phyloP scores from a whole-genome alignment of 1,140 invertebrate species.

The Sarcophaga bullata region DNA sequence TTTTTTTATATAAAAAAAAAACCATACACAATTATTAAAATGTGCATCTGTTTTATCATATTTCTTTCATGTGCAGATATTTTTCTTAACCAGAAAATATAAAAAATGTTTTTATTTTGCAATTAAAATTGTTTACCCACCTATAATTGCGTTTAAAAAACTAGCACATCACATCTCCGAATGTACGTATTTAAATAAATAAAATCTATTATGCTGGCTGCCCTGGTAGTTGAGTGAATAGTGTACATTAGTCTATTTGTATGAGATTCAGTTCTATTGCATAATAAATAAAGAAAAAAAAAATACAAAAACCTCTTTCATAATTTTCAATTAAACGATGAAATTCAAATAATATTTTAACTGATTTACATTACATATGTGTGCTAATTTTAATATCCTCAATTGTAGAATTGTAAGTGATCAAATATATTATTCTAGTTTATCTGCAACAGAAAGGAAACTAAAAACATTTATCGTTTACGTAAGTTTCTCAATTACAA shows the following conservation, averaged over 20 bases:
- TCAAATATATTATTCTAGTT: neutral
- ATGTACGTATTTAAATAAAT: too few species aligned
- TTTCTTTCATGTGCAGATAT: constrained; percentile 32
- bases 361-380: too few species aligned
- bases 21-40: constrained; percentile 20
- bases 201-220: too few species aligned
- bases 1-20: neutral
- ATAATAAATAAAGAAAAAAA: neutral
- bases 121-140: constrained; percentile 32
- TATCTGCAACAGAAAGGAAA: neutral
- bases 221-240: too few species aligned
- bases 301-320: too few species aligned
- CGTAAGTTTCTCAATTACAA: constrained; percentile 12
- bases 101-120: constrained; percentile 27
- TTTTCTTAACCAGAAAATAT: constrained; percentile 8
- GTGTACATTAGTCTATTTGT: neutral
- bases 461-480: constrained; percentile 1
- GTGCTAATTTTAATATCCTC: too few species aligned
- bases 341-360: too few species aligned
- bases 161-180: too few species aligned
- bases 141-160: neutral
- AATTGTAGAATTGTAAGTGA: too few species aligned
- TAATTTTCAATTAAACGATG: too few species aligned
- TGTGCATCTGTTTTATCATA: constrained; percentile 38
- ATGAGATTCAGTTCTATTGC: neutral